These are phyloP conservation scores for Oxygymnocypris stewartii DNA, from an alignment of 2,113 vertebrate genomes.

Conservation along the genomic window DNA sequence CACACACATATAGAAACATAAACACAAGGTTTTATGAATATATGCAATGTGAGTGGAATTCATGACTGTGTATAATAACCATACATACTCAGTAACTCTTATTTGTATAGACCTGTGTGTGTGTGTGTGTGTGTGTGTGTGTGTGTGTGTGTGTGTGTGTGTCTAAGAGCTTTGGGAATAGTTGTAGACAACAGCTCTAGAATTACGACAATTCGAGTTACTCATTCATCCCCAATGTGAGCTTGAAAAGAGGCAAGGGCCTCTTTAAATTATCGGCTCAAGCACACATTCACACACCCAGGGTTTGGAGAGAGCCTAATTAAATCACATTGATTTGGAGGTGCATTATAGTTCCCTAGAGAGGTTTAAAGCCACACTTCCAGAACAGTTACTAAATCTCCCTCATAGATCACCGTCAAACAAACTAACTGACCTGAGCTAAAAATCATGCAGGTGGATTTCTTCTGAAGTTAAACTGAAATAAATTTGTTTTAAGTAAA, in stretches of 20 bases:
- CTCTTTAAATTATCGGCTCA: slow-evolving; percentile 68
- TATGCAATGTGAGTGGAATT: not conserved
- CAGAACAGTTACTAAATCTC: slow-evolving; percentile 20
- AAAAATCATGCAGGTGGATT: not conserved
- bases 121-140: slow-evolving; percentile 49
- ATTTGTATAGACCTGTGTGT: slow-evolving; percentile 50
- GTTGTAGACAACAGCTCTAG: slow-evolving; percentile 68
- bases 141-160: slow-evolving; percentile 47
- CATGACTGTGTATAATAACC: slow-evolving; percentile 11
- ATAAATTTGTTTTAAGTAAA: too few species aligned
- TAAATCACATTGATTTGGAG: slow-evolving; percentile 75
- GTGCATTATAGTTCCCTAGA: slow-evolving; percentile 64
- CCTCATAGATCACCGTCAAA: not conserved
- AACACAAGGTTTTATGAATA: slow-evolving; percentile 33
- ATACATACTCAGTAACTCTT: slow-evolving; percentile 58
- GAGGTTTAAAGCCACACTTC: slow-evolving; percentile 40
- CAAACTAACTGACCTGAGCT: not conserved
- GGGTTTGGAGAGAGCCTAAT: slow-evolving; percentile 67
- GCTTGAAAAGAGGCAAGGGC: slow-evolving; percentile 71
- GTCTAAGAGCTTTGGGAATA: slow-evolving; percentile 68
- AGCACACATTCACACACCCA: slow-evolving; percentile 63
- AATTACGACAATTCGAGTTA: slow-evolving; percentile 74
- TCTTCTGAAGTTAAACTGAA: too few species aligned
- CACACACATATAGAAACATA: slow-evolving; percentile 20
- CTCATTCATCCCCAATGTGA: slow-evolving; percentile 72